Evolutionary conservation across 2,797 vertebrate genomes (phyloP), one percentile per base, ranked within the genome.

Genomic region (Xyrichtys novacula): DNA sequence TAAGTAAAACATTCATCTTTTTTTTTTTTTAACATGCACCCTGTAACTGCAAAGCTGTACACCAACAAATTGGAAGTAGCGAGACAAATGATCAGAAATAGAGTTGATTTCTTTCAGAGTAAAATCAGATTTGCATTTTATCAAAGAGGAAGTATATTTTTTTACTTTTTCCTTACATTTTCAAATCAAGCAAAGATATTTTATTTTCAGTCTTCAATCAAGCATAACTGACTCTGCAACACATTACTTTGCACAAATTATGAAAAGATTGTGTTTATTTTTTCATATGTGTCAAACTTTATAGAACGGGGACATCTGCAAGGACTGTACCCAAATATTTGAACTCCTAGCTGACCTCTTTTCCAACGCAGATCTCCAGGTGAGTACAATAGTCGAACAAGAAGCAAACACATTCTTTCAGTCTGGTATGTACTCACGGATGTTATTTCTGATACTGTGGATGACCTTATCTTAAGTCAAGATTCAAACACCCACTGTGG

Each of bases 311-410:
- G 88, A 92, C 39, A 36, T 76, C 56, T 95, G 94, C 78, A 64
- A 93, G 67, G 93, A 94, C 83, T 95, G 94, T 70, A 91, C 85
- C 38, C 59, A 92, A 55, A 93, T 94, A 80, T 74, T 94, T 71
- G 71, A 88, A 66, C 83, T 93, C 4, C 61, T 94, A 15, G 71
- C 19, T 31, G 90, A 93, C 76, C 44, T 95, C 66, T 40, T 93
- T 7, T 91, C 90, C 62, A 90, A 88, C n/a, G 5, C 78, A 28
- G 90, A 91, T 28, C 40, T 93, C 28, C 90, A 93, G 92, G 94
- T 94, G 74, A 83, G 76, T 40, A 50, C 39, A 71, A 49, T 15
- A 29, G 34, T 22, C 4, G 3, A 52, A 7, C 23, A n/a, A 55
- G 6, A 10, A 32, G 43, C 36, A 64, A 79, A 82, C 39, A 77